phyloP scores from a whole-genome alignment of 2,888 invertebrate species.

The Heteromurus nitidus region DNA sequence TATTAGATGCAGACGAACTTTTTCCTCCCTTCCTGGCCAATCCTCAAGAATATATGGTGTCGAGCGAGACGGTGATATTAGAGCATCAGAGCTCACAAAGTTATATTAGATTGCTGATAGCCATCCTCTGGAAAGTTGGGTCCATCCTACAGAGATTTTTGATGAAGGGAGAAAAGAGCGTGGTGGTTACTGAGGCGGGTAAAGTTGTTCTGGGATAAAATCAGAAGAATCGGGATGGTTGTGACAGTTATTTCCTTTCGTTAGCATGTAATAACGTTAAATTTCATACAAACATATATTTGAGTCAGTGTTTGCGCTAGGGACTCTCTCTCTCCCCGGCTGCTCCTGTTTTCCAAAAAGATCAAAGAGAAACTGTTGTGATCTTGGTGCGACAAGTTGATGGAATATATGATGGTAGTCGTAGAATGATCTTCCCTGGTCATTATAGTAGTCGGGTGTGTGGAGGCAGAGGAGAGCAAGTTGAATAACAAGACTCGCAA shows the following conservation, averaged over 20 bases:
- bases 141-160: conserved; percentile 58
- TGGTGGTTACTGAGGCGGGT: conserved; percentile 52
- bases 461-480: conserved; percentile 49
- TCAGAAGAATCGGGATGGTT: conserved; percentile 49
- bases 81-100: conserved; percentile 30
- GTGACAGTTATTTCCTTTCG: conserved; percentile 54
- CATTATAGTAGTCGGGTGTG: conserved; percentile 39
- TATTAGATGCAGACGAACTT: conserved; percentile 24
- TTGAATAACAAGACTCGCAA: conserved; percentile 50
- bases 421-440: conserved; percentile 30
- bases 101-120: conserved; percentile 52
- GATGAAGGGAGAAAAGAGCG: conserved; percentile 43
- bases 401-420: conserved; percentile 51
- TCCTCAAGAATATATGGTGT: not conserved
- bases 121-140: conserved; percentile 35
- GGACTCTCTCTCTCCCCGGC: too few relatives aligned
- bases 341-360: conserved; percentile 53
- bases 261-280: conserved; percentile 52
- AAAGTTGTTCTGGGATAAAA: conserved; percentile 54
- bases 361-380: conserved; percentile 65
- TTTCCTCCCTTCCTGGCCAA: conserved; percentile 10
- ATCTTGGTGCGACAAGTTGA: conserved; percentile 64
- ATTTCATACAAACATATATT: conserved; percentile 46
- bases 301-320: conserved; percentile 44
- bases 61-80: too few relatives aligned